Percentiles rank a stretch among this genome's conserved stretches.
Evolutionary conservation across 2,888 invertebrate genomes (phyloP).

Genomic region (Theodoxus fluviatilis): DNA sequence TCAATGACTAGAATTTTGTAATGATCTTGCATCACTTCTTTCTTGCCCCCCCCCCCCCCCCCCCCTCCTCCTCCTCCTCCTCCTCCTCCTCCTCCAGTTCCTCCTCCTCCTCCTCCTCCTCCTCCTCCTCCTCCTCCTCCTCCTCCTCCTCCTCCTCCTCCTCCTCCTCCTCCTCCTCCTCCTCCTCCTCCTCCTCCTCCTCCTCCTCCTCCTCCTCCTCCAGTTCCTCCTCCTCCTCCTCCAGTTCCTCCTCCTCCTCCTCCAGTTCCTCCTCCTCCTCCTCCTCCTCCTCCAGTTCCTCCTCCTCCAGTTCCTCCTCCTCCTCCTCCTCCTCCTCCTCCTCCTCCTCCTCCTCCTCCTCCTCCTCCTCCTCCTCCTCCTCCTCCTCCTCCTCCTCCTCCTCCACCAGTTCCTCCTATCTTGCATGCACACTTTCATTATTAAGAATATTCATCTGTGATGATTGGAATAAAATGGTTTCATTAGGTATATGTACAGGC

Average conservation of each 20-base stretch:
- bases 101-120: neutral
- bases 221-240: neutral
- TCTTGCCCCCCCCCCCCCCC: too few species aligned
- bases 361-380: slow-evolving; percentile 4
- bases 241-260: neutral
- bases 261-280: neutral
- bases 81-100: neutral
- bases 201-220: neutral
- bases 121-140: neutral
- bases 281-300: neutral
- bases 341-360: slow-evolving; percentile 12
- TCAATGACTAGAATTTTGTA: too few species aligned
- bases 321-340: neutral
- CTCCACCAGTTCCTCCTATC: neutral
- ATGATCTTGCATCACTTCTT: too few species aligned
- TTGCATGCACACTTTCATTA: neutral
- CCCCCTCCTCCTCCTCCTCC: neutral
- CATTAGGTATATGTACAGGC: too few species aligned
- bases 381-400: neutral
- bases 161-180: neutral
- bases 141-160: neutral
- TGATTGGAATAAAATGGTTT: too few species aligned
- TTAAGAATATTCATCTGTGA: neutral
- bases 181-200: neutral
- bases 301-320: neutral